Conservation (phyloP, 2,113 vertebrate genomes). For the Caloenas nicobarica region DNA sequence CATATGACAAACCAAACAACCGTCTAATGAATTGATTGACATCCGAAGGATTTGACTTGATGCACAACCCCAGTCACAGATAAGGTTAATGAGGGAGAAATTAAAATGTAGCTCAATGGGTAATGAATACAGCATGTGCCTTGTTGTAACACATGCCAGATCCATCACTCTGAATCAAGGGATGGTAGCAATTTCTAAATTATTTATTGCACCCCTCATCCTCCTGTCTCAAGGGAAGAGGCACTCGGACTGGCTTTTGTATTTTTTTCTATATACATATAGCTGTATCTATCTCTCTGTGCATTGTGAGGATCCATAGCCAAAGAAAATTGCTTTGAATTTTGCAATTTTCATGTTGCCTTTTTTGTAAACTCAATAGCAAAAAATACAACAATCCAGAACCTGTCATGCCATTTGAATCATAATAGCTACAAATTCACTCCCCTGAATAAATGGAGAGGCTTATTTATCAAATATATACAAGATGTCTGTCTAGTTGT, state of each 20-base stretch:
- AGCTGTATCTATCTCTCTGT: neutral
- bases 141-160: conserved; percentile 70
- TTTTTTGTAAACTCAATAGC: conserved; percentile 68
- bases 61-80: conserved; percentile 53
- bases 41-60: conserved; percentile 67
- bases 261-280: neutral
- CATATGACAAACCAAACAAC: conserved; percentile 67
- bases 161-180: conserved; percentile 70
- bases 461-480: conserved; percentile 83
- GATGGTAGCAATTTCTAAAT: conserved; percentile 72
- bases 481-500: conserved; percentile 78
- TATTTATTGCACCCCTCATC: conserved; percentile 71
- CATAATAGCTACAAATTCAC: conserved; percentile 84
- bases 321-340: conserved; percentile 74
- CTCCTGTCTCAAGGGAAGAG: conserved; percentile 57
- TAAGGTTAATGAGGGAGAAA: conserved; percentile 74
- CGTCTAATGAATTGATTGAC: conserved; percentile 74
- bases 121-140: conserved; percentile 75
- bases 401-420: conserved; percentile 82
- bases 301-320: conserved; percentile 63
- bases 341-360: conserved; percentile 59
- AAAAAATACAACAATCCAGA: conserved; percentile 67
- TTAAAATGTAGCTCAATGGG: conserved; percentile 72
- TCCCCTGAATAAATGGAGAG: conserved; percentile 80
- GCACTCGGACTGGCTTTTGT: neutral